phyloP scores from a whole-genome alignment of 2,113 vertebrate species.

The Strix uralensis region DNA sequence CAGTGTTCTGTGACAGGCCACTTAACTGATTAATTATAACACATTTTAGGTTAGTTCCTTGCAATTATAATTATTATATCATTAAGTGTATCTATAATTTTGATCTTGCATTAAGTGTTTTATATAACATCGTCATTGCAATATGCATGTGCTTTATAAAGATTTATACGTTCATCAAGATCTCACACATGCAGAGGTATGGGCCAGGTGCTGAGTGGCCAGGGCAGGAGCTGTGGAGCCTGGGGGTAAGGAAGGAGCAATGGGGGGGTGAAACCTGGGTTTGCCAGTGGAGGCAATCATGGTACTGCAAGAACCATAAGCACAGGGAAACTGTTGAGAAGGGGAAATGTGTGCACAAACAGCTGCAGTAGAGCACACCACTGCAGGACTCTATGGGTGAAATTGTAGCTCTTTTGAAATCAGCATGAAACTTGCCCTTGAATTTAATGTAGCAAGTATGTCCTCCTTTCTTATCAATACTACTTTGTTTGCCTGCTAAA shows the following conservation, averaged over 20 bases:
- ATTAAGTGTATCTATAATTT: not conserved
- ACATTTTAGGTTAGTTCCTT: not conserved
- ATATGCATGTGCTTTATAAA: not conserved
- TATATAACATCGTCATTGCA: not conserved
- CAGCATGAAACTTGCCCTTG: not conserved
- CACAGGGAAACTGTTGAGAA: not conserved
- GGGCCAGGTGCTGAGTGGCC: not conserved
- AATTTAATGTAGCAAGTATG: not conserved
- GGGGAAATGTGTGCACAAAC: not conserved
- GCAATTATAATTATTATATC: not conserved
- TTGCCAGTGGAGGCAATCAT: not conserved
- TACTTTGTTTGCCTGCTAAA: not conserved
- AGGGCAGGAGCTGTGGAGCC: not conserved
- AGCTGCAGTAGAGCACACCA: not conserved
- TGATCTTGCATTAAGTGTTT: not conserved
- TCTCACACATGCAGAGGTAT: not conserved
- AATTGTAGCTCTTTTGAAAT: not conserved
- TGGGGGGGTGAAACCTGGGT: not conserved
- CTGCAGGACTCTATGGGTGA: not conserved
- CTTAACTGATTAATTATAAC: not conserved
- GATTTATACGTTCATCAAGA: not conserved
- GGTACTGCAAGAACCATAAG: not conserved
- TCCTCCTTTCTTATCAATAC: not conserved
- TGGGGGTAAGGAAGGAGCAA: not conserved
- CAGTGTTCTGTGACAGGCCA: not conserved